Base-by-base conservation (phyloP, 2,888 invertebrate species). In the Apodemia hepburni region DNA sequence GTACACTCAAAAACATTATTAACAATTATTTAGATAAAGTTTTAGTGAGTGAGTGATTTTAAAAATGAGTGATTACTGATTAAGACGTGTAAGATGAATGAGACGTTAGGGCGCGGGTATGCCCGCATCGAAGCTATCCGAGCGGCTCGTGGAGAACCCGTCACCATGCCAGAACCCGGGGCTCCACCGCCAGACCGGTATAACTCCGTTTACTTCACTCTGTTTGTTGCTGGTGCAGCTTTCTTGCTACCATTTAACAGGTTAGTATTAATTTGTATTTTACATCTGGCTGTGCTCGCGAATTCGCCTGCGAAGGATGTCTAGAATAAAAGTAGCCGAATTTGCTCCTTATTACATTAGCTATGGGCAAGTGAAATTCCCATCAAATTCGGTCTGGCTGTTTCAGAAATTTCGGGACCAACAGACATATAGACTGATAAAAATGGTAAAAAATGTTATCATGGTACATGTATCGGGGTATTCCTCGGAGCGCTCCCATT, bases 231-330 rank as follows among this genome's bases (percentile, higher is more conserved):
- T 35, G 98, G 98, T 17, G 95, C 96, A 70, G 98, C 98, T 57
- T 98, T 98, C 80, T 93, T 98, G 60, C 92, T 98, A 67, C 98
- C 98, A 11, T 98, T 97, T 86, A 98, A 98, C 93, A 97, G 97
- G 97, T 97, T 38, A 38, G 38, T 38, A 38, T 38, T 12, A 12
- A 33, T 5, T 33, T 3, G 5, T 33, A 33, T 6, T 1, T n/a
- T n/a, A n/a, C n/a, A n/a, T n/a, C n/a, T n/a, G n/a, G n/a, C n/a
- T n/a, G n/a, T n/a, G n/a, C n/a, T n/a, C n/a, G n/a, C n/a, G n/a
- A n/a, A n/a, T n/a, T n/a, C n/a, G n/a, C n/a, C n/a, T n/a, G n/a
- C n/a, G n/a, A n/a, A n/a, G n/a, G n/a, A n/a, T n/a, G n/a, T n/a
- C n/a, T n/a, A n/a, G n/a, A n/a, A n/a, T n/a, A n/a, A n/a, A n/a